Percentiles rank a stretch among this genome's conserved stretches.
Evolutionary conservation across 2,113 vertebrate species (phyloP).

Genomic region (Poeciliopsis retropinna): DNA sequence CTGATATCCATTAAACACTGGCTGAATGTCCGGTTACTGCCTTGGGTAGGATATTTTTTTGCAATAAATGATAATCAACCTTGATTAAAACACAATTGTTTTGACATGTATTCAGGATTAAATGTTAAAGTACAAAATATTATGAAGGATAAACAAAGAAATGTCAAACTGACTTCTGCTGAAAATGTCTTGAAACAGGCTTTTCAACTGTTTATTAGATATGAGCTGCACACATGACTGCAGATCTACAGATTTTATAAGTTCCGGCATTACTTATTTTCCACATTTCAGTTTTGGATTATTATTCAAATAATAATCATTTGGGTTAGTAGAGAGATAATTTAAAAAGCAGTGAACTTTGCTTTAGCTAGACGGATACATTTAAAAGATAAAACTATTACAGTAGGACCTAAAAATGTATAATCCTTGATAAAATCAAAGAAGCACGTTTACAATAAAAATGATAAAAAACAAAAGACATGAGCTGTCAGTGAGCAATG

Average conservation of each 20-base stretch:
- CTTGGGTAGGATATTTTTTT: not conserved
- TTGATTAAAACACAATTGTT: not conserved
- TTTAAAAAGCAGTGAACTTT: not conserved
- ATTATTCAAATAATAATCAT: not conserved
- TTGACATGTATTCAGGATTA: not conserved
- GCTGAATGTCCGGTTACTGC: too few relatives aligned
- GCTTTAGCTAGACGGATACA: not conserved
- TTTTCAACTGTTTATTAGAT: not conserved
- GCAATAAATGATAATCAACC: not conserved
- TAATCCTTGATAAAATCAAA: not conserved
- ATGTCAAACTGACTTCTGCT: not conserved
- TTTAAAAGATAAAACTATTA: not conserved
- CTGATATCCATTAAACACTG: not conserved
- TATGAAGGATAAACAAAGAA: not conserved
- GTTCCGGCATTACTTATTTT: not conserved
- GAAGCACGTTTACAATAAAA: not conserved
- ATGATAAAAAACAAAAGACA: slow-evolving; percentile 3
- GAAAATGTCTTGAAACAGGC: not conserved
- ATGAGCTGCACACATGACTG: not conserved
- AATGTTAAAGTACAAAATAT: not conserved
- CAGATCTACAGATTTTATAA: not conserved
- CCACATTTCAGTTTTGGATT: not conserved
- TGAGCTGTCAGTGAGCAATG: not conserved
- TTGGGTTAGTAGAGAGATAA: not conserved
- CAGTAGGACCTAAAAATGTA: not conserved